Evolutionary conservation across 2,797 vertebrate species (phyloP).

Genomic region (Cuculus canorus): DNA sequence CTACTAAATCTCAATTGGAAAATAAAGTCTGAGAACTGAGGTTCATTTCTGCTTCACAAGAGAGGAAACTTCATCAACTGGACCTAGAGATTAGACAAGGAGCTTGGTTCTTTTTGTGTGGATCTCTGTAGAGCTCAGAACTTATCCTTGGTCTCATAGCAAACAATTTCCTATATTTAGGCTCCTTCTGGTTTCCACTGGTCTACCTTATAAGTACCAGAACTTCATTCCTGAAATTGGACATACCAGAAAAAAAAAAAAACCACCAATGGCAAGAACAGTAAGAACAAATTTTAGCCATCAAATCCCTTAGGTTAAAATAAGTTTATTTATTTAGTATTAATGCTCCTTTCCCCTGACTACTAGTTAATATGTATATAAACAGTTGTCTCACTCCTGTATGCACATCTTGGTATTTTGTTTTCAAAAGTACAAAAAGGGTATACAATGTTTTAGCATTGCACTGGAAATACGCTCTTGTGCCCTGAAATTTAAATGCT

Average conservation of each 20-base stretch:
- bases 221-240: background rate
- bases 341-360: background rate
- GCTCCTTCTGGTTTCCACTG: background rate
- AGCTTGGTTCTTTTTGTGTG: background rate
- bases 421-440: background rate
- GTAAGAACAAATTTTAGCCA: background rate
- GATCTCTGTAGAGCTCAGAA: background rate
- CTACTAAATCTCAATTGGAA: conserved; percentile 45
- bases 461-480: background rate
- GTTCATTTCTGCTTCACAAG: background rate
- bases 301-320: background rate
- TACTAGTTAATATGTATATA: background rate
- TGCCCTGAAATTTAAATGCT: background rate
- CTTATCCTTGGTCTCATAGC: background rate
- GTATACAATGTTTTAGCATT: background rate
- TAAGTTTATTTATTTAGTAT: background rate
- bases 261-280: background rate
- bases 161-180: background rate
- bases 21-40: conserved; percentile 41
- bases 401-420: background rate
- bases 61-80: background rate
- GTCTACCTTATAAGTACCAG: background rate
- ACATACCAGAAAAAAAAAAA: background rate
- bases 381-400: background rate
- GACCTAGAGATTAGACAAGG: background rate